Conservation (phyloP, 2,888 invertebrate species). For the Mythimna albipuncta region DNA sequence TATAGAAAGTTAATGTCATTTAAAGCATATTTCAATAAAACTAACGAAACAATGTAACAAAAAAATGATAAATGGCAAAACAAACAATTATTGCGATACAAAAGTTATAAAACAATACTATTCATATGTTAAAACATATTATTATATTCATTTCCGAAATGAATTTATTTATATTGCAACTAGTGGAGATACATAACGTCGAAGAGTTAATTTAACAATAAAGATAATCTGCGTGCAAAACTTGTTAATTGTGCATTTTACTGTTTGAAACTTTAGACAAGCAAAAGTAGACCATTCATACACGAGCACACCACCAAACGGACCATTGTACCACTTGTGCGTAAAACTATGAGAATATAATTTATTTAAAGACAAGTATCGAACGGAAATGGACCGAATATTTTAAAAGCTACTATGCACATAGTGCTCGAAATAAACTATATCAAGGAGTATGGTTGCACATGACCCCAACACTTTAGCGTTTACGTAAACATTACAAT, state of each 20-base stretch:
- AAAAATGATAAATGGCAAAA: slow-evolving; percentile 82
- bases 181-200: slow-evolving; percentile 40
- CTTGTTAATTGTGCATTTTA: slow-evolving; percentile 59
- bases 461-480: slow-evolving; percentile 2
- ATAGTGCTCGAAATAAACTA: slow-evolving; percentile 23
- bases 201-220: slow-evolving; percentile 35
- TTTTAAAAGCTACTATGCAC: slow-evolving; percentile 19
- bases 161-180: slow-evolving; percentile 36
- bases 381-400: slow-evolving; percentile 31
- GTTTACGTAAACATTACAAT: slow-evolving; percentile 13
- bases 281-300: slow-evolving; percentile 34
- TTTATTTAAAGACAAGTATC: slow-evolving; percentile 26
- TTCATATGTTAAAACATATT: slow-evolving; percentile 54
- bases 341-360: slow-evolving; percentile 46
- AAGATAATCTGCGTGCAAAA: slow-evolving; percentile 47
- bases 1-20: slow-evolving; percentile 82
- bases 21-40: slow-evolving; percentile 86
- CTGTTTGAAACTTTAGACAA: slow-evolving; percentile 38
- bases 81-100: slow-evolving; percentile 73
- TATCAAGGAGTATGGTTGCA: neutral
- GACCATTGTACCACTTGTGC: slow-evolving; percentile 59
- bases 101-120: slow-evolving; percentile 59
- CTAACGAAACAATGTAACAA: slow-evolving; percentile 85
- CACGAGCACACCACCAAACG: slow-evolving; percentile 31
- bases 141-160: slow-evolving; percentile 39